Conservation (phyloP, 2,888 invertebrate genomes). For the Caenorhabditis auriculariae region DNA sequence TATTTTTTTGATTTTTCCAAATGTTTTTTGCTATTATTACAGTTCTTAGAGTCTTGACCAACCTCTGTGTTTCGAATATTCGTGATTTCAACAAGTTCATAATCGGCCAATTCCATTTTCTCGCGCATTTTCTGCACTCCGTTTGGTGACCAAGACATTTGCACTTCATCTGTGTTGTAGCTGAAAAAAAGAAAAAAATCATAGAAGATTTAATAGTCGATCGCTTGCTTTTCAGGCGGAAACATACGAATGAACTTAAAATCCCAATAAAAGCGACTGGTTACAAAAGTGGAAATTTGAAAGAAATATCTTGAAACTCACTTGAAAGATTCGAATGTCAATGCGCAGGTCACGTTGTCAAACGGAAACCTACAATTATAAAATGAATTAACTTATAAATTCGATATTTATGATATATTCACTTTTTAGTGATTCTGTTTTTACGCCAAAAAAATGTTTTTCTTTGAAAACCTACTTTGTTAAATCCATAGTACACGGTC, state of each 20-base stretch:
- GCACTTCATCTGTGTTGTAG: constrained; percentile 63
- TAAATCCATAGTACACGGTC: constrained; percentile 62
- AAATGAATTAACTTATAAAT: neutral
- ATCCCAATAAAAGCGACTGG: no score
- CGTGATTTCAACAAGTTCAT: constrained; percentile 54
- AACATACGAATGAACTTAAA: no score
- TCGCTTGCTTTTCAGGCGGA: no score
- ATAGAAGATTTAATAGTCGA: constrained; percentile 1
- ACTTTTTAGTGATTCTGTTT: constrained; percentile 2
- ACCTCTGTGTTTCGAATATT: constrained; percentile 56
- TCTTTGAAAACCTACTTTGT: constrained; percentile 19
- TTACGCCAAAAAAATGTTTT: constrained; percentile 18
- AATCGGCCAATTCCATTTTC: constrained; percentile 63
- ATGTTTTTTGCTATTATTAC: neutral
- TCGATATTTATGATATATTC: neutral
- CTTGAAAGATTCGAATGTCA: constrained; percentile 63
- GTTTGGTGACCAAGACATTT: constrained; percentile 57
- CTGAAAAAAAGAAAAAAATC: constrained; percentile 23
- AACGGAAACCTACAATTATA: constrained; percentile 55
- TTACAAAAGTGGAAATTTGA: neutral
- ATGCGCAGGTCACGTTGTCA: constrained; percentile 62
- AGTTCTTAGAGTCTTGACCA: neutral
- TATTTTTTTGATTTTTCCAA: neutral
- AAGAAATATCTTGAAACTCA: constrained; percentile 16
- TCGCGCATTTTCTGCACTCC: constrained; percentile 61